Percentiles rank a stretch among this genome's conserved stretches.
Conservation (phyloP, 2,113 vertebrate genomes). For the Diphyllodes magnificus region DNA sequence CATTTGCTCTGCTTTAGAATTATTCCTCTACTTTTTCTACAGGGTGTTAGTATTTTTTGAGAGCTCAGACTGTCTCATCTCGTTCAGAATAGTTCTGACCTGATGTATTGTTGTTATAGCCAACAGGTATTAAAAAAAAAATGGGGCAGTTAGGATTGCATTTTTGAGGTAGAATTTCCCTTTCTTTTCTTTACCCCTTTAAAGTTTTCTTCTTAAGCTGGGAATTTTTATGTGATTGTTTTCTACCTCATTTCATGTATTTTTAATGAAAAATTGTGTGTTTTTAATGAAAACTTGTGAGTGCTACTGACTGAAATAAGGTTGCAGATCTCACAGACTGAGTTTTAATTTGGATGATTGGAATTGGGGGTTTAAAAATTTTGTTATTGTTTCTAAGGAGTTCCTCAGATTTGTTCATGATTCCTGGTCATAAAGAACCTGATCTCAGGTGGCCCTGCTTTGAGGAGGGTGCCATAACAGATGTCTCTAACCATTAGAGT, state of each 20-base stretch:
- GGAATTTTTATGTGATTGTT: background rate
- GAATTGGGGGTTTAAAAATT: rapidly evolving
- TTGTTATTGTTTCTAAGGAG: background rate
- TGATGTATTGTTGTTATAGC: background rate
- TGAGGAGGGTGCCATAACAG: background rate
- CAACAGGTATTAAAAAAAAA: background rate
- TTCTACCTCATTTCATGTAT: background rate
- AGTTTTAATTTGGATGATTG: background rate
- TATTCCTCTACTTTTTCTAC: background rate
- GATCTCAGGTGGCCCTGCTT: background rate
- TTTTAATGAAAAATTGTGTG: background rate
- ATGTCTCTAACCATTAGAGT: background rate
- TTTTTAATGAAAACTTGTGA: background rate
- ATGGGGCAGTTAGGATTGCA: background rate
- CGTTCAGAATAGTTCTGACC: background rate
- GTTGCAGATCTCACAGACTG: background rate
- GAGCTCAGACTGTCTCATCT: background rate
- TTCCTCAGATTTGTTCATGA: background rate
- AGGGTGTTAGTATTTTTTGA: background rate
- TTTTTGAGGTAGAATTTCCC: background rate
- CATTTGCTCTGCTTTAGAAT: background rate
- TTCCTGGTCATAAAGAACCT: background rate
- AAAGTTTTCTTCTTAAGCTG: background rate
- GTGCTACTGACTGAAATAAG: background rate
- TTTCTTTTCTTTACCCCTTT: background rate